These are phyloP conservation scores for Synaphobranchus kaupii DNA, from an alignment of 2,797 vertebrate genomes.

Conservation along the genomic window DNA sequence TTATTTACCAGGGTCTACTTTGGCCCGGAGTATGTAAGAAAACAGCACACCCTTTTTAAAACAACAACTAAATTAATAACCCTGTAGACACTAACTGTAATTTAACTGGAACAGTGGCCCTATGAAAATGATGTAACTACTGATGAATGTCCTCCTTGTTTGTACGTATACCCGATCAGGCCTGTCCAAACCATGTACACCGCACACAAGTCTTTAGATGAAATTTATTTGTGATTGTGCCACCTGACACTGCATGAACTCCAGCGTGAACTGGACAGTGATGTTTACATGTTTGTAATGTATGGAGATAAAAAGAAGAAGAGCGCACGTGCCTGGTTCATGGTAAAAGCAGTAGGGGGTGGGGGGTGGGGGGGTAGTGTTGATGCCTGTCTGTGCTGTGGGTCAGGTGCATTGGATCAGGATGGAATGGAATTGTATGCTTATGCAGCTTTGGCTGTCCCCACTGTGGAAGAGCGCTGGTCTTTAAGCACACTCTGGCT, in stretches of 20 bases:
- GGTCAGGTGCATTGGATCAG: background rate
- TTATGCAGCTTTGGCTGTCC: background rate
- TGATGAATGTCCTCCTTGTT: conserved; percentile 55
- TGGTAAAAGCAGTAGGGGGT: background rate
- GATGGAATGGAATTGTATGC: background rate
- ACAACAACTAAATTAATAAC: conserved; percentile 1
- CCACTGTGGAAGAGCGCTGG: background rate
- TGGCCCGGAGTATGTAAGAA: background rate
- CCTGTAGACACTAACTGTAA: conserved; percentile 1
- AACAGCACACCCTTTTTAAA: conserved; percentile 23
- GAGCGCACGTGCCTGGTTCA: background rate
- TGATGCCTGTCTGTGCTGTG: background rate
- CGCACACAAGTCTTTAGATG: conserved; percentile 21
- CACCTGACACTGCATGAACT: conserved; percentile 30
- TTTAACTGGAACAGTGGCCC: conserved; percentile 30
- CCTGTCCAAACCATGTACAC: background rate
- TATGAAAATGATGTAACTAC: conserved; percentile 59
- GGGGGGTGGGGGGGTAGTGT: background rate
- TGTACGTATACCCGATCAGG: conserved; percentile 25
- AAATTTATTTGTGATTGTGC: conserved; percentile 16
- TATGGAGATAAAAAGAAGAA: conserved; percentile 14
- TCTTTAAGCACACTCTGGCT: background rate
- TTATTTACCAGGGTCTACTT: background rate
- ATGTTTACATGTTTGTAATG: conserved; percentile 39
- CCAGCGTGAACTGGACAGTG: conserved; percentile 38